These are phyloP conservation scores for Tyto alba DNA, from an alignment of 2,113 vertebrate species.

Conservation along the genomic window DNA sequence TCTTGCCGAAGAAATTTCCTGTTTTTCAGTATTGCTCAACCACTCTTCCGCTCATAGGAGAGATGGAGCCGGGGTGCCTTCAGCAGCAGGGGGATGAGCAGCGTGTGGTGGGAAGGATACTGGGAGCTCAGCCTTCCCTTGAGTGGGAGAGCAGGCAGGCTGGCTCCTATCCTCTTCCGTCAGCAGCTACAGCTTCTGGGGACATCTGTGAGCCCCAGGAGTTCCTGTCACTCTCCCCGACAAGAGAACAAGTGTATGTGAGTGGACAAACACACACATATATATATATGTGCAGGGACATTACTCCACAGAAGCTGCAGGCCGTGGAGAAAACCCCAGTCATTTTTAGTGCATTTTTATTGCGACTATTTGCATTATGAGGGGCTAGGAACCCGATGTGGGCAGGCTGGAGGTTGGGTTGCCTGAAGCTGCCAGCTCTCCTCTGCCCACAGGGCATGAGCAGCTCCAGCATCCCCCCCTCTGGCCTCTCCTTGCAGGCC, in stretches of 20 bases:
- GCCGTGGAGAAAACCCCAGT: neutral
- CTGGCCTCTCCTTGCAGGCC: neutral
- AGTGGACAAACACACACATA: neutral
- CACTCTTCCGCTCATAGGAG: neutral
- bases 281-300: neutral
- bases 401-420: neutral
- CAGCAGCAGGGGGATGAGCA: neutral
- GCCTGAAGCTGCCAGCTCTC: neutral
- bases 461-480: fast-evolving
- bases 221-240: neutral
- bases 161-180: neutral
- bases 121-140: neutral
- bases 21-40: conserved; percentile 1
- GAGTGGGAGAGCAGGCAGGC: neutral
- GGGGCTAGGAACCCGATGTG: neutral
- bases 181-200: neutral
- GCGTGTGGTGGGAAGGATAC: fast-evolving
- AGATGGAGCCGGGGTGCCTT: neutral
- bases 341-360: neutral
- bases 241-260: neutral
- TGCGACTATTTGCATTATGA: neutral
- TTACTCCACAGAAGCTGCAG: neutral
- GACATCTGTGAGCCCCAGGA: neutral
- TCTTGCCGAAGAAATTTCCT: neutral
- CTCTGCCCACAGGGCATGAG: fast-evolving